A percentile compares a stretch with the other conserved stretches of the same genome.
Evolutionary conservation across 1,140 invertebrate species (phyloP).

Genomic region (Tetramorium parvispinum): DNA sequence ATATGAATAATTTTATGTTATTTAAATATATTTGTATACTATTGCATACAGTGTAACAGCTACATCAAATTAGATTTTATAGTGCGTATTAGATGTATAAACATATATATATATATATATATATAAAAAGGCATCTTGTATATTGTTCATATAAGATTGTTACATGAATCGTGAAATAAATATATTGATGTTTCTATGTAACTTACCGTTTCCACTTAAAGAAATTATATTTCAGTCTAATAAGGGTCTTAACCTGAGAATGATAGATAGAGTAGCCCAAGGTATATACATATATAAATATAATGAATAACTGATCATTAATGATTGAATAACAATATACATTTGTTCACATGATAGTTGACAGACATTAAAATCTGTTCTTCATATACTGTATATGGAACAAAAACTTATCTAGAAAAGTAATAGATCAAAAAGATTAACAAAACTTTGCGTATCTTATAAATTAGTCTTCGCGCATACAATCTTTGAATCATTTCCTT

Average conservation of each 20-base stretch:
- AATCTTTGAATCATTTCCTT: conserved; percentile 10
- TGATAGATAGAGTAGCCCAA: conserved; percentile 9
- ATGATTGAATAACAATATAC: conserved; percentile 30
- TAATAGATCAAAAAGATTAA: conserved; percentile 3
- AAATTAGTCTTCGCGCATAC: conserved; percentile 11
- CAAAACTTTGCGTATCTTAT: neutral
- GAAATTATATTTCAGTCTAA: conserved; percentile 14
- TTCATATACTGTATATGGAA: conserved; percentile 24
- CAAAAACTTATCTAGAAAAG: conserved; percentile 50
- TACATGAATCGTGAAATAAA: conserved; percentile 23
- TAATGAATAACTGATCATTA: conserved; percentile 36
- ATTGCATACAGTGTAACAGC: neutral
- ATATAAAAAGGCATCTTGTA: conserved; percentile 29
- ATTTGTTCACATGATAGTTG: conserved; percentile 21
- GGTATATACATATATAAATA: neutral
- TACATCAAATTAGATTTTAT: neutral
- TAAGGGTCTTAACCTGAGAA: conserved; percentile 13
- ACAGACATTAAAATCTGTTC: neutral
- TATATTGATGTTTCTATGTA: conserved; percentile 25
- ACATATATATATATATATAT: neutral
- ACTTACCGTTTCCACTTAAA: neutral
- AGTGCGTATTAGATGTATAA: neutral
- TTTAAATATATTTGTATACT: conserved; percentile 18
- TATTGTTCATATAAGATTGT: conserved; percentile 34
- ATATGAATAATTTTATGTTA: conserved; percentile 24